These are phyloP conservation scores for Lithosia quadra DNA, from an alignment of 2,888 invertebrate species.

Conservation along the genomic window DNA sequence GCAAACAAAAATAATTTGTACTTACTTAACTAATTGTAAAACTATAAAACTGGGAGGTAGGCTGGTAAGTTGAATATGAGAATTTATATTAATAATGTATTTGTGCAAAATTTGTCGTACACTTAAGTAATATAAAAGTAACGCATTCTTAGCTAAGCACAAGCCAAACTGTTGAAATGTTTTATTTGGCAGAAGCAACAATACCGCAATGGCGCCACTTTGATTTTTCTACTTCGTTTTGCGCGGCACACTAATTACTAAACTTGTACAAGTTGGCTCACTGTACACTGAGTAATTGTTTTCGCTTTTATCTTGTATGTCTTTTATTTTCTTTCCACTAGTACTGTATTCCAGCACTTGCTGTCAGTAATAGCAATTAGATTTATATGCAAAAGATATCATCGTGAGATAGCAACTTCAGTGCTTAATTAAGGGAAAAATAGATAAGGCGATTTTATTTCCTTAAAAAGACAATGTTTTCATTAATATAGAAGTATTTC, in stretches of 20 bases:
- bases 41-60: too few species aligned
- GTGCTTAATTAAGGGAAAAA: background rate
- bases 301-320: background rate
- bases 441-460: too few species aligned
- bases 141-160: constrained; percentile 41
- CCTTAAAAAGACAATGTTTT: too few species aligned
- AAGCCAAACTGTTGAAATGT: constrained; percentile 50
- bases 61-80: too few species aligned
- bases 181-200: constrained; percentile 56
- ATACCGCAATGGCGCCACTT: constrained; percentile 46
- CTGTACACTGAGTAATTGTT: constrained; percentile 39
- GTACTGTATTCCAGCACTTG: background rate
- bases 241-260: constrained; percentile 50
- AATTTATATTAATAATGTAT: background rate
- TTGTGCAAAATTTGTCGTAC: background rate
- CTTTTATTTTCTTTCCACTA: background rate
- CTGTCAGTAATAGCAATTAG: background rate
- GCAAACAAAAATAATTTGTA: too few species aligned
- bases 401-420: background rate
- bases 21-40: too few species aligned
- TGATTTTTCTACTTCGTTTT: constrained; percentile 51
- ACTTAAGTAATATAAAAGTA: constrained; percentile 39
- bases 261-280: constrained; percentile 40
- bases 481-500: too few species aligned
- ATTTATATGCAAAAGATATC: background rate